Base-by-base conservation (phyloP, 2,797 vertebrate genomes). In the Naso thynnoides region DNA sequence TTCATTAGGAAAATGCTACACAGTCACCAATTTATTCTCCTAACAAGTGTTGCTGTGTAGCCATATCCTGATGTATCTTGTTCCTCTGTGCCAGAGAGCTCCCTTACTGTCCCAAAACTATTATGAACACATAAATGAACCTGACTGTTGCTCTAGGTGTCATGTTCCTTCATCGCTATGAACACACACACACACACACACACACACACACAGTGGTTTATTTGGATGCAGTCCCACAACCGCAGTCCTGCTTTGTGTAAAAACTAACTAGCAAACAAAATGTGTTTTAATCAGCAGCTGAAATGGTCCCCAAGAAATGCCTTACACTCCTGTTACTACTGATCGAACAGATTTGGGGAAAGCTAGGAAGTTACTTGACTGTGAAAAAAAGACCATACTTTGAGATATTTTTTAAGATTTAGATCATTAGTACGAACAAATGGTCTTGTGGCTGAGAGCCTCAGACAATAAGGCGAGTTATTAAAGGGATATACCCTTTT, bases 1-100 rank as follows among this genome's bases (percentile, higher is more conserved):
- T 79, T 83, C 61, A 83, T 78, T 71, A 48, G 62, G 39, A 36
- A 62, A 71, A 59, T 53, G 66, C 33, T 23, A 45, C 68, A 55
- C 59, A n/a, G 5, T 64, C 57, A 50, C 27, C 18, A 18, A 57
- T 75, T 73, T 38, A 29, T 49, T 59, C 55, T 31, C 1, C 59
- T 72, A 67, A 73, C 62, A 52, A 65, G 23, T 66, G 3, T 16
- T 15, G 33, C 48, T 59, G 29, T 42, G 24, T 29, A 36, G 15
- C 21, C 26, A 8, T 19, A 45, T 19, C 39, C 52, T 60, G n/a
- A 41, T 56, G 8, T 38, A 5, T 47, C 23, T 52, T 38, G 18
- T 21, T 60, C 15, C 54, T 66, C 39, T 31, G 56, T 31, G 36
- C 19, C 8, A 14, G 19, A 33, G 53, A 60, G 47, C 57, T 65